Base-by-base conservation (phyloP, 1,140 invertebrate species). In the Condylostylus longicornis region DNA sequence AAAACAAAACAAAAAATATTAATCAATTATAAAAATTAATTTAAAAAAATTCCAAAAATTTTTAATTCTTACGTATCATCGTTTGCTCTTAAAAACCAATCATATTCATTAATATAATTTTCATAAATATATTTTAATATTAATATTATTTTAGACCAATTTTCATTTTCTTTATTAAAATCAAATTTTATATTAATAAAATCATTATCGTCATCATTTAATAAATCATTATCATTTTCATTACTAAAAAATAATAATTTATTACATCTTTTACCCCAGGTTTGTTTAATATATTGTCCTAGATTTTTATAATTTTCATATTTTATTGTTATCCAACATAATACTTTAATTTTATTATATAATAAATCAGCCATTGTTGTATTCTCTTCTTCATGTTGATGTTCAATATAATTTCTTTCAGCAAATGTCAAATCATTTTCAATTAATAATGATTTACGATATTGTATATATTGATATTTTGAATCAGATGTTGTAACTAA, bases 81-180 rank as follows among this genome's bases (percentile, higher is more conserved):
- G 52, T 93, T 86, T 25, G 85, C 85, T 62, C 91, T 93, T 48
- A 91, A 64, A 55, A 89, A 88, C 85, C 84, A 91, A 59, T 91
- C 86, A 13, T 74, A 78, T 44, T 85, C 67, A 45, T 85, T 66
- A 18, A 70, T 61, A 51, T 91, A 77, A 51, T 84, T 67, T 33
- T 82, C 66, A 50, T 85, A 86, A 14, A 83, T 68, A 54, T 89
- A 85, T 52, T 76, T 72, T 58, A 91, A 94, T 1, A 86, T 86
- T 49, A 77, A 77, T 65, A 88, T 89, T 2, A 88, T 94, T 65
- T 94, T 94, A 5, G 75, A 82, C 83, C 88, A 64, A 54, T 82
- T 76, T 42, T 91, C 70, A 30, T 87, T 64, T 3, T 88, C 89
- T 60, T 94, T 89, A 10, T 69, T 61, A 1, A 93, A 79, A 35